Evolutionary conservation across 1,140 invertebrate genomes (phyloP), one percentile per base, ranked within the genome.

Genomic region (Bradysia coprophila): DNA sequence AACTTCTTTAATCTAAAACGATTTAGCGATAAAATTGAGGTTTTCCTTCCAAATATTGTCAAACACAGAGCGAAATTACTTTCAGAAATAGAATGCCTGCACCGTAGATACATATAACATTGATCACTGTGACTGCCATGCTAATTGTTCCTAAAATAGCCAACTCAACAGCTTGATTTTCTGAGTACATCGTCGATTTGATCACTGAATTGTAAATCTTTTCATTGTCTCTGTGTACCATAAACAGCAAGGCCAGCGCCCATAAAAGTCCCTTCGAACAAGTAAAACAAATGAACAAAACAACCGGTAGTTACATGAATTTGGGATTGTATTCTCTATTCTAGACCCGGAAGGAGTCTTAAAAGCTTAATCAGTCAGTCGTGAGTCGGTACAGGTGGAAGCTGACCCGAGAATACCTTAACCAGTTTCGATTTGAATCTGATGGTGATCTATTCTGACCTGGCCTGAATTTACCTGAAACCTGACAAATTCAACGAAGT

Each of bases 71-170:
- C n/a, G 33, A 21, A 36, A 48, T 53, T 46, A 81, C 74, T 65
- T 79, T 81, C 18, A 83, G 64, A 33, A 82, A 68, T 18, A 76
- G 45, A 20, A 81, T 67, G 4, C 74, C 78, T 49, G 74, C 69
- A 10, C 77, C 38, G 49, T 81, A 72, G 42, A 85, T 80, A 50
- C 76, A 78, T 13, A 75, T 44, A 23, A 85, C 80, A 49, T 85
- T 85, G 6, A 81, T 59, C 0, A 81, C 51, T 0, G 79, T 81
- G 0, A 85, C 53, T 42, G 71, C 66, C 21, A 85, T 66, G 49
- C 77, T 81, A 6, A 78, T 59, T 6, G 61, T 55, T 2, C 78
- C 81, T 32, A 81, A 52, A 2, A 70, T 50, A 0, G 66, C 62
- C 32, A 75, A 61, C 47, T 84, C 80, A 10, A 58, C 53, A 0